Conservation (phyloP, 1,140 invertebrate species). For the Hydropsyche tenuis region DNA sequence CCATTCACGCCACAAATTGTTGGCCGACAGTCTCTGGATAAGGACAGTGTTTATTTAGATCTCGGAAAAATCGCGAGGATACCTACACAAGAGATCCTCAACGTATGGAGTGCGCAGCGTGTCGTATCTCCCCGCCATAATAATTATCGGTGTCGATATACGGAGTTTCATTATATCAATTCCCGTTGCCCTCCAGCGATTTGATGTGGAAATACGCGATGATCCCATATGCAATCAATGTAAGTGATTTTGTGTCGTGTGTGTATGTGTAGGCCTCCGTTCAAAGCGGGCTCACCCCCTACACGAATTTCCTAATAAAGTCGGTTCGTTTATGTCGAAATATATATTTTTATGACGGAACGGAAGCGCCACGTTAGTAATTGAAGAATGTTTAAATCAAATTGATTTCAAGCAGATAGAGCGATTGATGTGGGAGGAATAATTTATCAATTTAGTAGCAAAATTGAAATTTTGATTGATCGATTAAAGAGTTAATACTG, state of each 20-base stretch:
- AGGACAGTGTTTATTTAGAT: background rate
- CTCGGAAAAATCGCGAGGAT: too few relatives aligned
- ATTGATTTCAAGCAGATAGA: background rate
- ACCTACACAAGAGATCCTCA: too few relatives aligned
- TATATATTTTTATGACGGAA: background rate
- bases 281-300: background rate
- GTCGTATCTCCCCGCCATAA: too few relatives aligned
- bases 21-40: conserved; percentile 10
- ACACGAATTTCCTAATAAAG: background rate
- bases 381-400: background rate
- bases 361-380: background rate
- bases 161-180: conserved; percentile 5
- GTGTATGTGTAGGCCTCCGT: background rate
- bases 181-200: background rate
- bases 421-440: too few relatives aligned
- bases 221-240: conserved; percentile 35
- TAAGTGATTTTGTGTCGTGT: conserved; percentile 33
- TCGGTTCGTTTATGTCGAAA: too few relatives aligned
- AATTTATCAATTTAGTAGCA: too few relatives aligned
- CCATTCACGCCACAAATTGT: conserved; percentile 8
- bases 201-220: background rate
- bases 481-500: too few relatives aligned
- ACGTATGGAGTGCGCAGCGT: too few relatives aligned
- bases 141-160: too few relatives aligned
- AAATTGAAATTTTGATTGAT: too few relatives aligned